Percentiles rank a stretch among this genome's conserved stretches.
Conservation (phyloP, 2,113 vertebrate species). For the Mesocricetus auratus region DNA sequence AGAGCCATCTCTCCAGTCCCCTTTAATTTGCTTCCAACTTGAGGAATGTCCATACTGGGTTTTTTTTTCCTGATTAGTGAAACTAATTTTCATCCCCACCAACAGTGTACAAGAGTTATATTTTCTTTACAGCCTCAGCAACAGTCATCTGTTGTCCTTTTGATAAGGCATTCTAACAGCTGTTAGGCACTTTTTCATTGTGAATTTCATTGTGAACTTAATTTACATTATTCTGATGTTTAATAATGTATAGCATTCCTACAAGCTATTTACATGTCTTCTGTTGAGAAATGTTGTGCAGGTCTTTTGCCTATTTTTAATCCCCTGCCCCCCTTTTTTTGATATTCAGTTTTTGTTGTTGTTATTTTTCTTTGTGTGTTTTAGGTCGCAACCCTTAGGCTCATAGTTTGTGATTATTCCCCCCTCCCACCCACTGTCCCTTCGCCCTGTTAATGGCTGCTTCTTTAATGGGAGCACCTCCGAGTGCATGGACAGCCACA, state of each 20-base stretch:
- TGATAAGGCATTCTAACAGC: neutral
- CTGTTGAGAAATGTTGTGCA: neutral
- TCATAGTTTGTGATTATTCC: neutral
- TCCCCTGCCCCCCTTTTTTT: neutral
- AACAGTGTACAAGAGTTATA: neutral
- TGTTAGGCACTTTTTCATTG: neutral
- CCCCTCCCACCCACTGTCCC: neutral
- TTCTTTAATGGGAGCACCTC: neutral
- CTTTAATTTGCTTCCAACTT: neutral
- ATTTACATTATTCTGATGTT: neutral
- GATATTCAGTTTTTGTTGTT: neutral
- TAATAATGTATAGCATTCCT: neutral
- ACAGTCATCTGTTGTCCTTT: neutral
- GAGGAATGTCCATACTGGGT: neutral
- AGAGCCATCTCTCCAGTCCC: neutral
- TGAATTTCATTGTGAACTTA: neutral
- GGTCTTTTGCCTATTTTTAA: slow-evolving; percentile 10
- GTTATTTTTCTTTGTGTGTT: neutral
- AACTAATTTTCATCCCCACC: neutral
- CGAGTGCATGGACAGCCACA: neutral
- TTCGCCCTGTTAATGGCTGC: neutral
- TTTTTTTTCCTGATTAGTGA: neutral
- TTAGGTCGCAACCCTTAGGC: neutral
- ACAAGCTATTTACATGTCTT: neutral
- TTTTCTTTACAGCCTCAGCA: neutral